Evolutionary conservation across 2,797 vertebrate genomes (phyloP).

Genomic region (Hippoglossus hippoglossus): DNA sequence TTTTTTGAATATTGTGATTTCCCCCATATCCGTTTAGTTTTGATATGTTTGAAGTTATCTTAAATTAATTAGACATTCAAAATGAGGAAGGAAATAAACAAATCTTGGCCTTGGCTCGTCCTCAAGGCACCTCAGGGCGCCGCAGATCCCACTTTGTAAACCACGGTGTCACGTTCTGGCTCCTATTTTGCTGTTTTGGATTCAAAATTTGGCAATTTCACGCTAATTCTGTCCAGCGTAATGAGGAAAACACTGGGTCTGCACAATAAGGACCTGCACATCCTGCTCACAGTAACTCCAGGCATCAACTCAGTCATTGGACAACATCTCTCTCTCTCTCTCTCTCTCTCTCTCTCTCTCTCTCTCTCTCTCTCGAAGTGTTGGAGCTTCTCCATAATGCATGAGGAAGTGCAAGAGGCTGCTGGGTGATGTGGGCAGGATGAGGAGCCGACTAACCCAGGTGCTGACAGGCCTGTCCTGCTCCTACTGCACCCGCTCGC

Average conservation of each 20-base stretch:
- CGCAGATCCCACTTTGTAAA: too few relatives aligned
- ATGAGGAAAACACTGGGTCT: neutral
- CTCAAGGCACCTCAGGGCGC: too few relatives aligned
- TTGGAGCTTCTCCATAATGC: constrained; percentile 53
- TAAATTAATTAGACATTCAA: too few relatives aligned
- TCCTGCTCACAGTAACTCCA: neutral
- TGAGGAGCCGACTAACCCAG: constrained; percentile 14
- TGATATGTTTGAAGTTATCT: too few relatives aligned
- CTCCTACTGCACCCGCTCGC: constrained; percentile 3
- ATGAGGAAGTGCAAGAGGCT: constrained; percentile 24
- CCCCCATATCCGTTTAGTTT: too few relatives aligned
- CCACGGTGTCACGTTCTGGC: too few relatives aligned
- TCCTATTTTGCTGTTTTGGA: neutral
- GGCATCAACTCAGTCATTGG: too few relatives aligned
- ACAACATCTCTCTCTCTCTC: neutral
- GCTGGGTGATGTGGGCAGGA: constrained; percentile 1
- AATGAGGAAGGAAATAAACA: too few relatives aligned
- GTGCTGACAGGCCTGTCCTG: constrained; percentile 22
- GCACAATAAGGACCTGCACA: neutral
- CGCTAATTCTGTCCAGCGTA: neutral
- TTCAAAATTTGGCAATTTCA: neutral
- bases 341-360: neutral
- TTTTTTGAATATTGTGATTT: too few relatives aligned
- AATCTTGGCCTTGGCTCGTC: too few relatives aligned
- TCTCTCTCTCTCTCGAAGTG: constrained; percentile 10